phyloP scores from a whole-genome alignment of 2,797 vertebrate species.

The Myotis myotis region DNA sequence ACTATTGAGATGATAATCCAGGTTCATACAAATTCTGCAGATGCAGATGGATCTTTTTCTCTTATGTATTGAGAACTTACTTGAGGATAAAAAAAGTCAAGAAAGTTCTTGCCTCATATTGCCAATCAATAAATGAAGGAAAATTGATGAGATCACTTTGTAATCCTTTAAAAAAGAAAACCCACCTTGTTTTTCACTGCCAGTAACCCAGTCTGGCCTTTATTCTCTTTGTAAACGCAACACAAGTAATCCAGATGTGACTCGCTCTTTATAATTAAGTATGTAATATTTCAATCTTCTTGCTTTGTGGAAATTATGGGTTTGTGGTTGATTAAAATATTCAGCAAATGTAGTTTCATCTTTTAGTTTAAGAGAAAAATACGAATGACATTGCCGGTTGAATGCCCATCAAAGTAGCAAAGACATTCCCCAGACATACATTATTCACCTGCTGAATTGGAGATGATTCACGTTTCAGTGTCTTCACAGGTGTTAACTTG shows the following conservation, averaged over 20 bases:
- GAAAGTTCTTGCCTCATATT: conserved; percentile 27
- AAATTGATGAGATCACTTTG: neutral
- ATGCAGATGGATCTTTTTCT: neutral
- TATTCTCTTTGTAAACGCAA: neutral
- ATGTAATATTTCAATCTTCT: conserved; percentile 23
- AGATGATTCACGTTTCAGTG: conserved; percentile 40
- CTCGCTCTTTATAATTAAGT: neutral
- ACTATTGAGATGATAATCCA: conserved; percentile 14
- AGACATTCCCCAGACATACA: neutral
- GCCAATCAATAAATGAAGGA: conserved; percentile 5
- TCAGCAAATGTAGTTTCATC: conserved; percentile 17
- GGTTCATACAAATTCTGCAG: neutral
- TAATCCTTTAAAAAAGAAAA: neutral
- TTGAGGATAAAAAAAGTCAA: conserved; percentile 42
- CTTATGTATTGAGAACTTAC: neutral
- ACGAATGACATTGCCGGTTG: conserved; percentile 23
- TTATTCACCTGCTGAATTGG: conserved; percentile 45
- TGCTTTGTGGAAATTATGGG: conserved; percentile 32
- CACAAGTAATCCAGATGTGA: neutral
- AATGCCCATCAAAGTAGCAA: neutral
- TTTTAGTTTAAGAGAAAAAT: conserved; percentile 54
- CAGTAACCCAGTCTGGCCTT: neutral
- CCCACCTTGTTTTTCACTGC: neutral
- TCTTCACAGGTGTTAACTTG: conserved; percentile 50
- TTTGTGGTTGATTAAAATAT: conserved; percentile 56